A percentile compares a stretch with the other conserved stretches of the same genome.
These are phyloP conservation scores for Hephaestus fuliginosus DNA, from an alignment of 2,797 vertebrate species.

Conservation along the genomic window DNA sequence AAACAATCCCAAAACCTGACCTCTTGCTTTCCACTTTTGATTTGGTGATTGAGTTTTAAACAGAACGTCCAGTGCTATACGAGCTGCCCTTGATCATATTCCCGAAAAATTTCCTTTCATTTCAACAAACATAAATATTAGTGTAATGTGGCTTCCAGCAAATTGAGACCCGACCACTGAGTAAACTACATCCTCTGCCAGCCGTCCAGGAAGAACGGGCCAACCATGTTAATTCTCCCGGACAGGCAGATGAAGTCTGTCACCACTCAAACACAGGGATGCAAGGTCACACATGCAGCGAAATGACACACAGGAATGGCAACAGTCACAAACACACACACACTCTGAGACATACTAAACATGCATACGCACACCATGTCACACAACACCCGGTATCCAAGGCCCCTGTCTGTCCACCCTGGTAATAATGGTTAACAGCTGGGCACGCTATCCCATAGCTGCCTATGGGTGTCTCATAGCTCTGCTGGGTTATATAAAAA, in stretches of 20 bases:
- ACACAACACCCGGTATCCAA: constrained; percentile 75
- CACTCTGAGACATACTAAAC: constrained; percentile 25
- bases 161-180: constrained; percentile 52
- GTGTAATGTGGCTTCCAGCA: constrained; percentile 56
- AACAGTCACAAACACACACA: constrained; percentile 10
- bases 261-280: constrained; percentile 61
- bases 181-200: constrained; percentile 61
- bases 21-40: constrained; percentile 29
- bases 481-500: constrained; percentile 79
- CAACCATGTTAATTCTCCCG: constrained; percentile 52
- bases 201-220: constrained; percentile 47
- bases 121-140: constrained; percentile 71
- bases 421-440: constrained; percentile 86
- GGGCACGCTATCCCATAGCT: constrained; percentile 71
- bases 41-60: constrained; percentile 31
- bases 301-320: constrained; percentile 28
- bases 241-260: constrained; percentile 76
- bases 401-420: constrained; percentile 65
- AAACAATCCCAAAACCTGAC: constrained; percentile 32
- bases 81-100: constrained; percentile 42
- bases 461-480: constrained; percentile 48
- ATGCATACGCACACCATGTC: constrained; percentile 54
- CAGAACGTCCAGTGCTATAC: constrained; percentile 33
- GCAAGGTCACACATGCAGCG: constrained; percentile 54
- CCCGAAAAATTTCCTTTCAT: constrained; percentile 48